A percentile compares a stretch with the other conserved stretches of the same genome.
Evolutionary conservation across 2,113 vertebrate genomes (phyloP).

Genomic region (Polypterus senegalus): DNA sequence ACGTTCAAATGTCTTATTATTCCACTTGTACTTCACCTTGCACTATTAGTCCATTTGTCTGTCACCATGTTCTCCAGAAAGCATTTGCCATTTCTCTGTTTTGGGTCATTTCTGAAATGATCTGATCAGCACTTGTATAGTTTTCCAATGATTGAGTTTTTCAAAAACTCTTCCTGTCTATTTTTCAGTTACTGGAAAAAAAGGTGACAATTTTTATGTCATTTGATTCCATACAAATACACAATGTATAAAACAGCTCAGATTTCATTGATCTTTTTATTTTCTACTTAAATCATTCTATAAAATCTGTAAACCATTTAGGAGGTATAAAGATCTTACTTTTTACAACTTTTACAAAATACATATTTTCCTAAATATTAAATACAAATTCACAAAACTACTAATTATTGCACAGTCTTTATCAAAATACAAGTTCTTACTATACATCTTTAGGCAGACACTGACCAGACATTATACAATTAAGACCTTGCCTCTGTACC

Average conservation of each 20-base stretch:
- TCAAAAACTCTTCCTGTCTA: no score
- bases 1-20: no score
- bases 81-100: no score
- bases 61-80: no score
- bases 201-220: no score
- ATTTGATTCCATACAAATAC: not conserved
- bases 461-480: constrained; percentile 40
- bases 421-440: constrained; percentile 48
- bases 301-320: constrained; percentile 55
- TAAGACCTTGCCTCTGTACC: constrained; percentile 47
- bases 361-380: constrained; percentile 42
- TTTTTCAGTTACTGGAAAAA: no score
- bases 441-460: constrained; percentile 37
- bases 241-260: constrained; percentile 4
- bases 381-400: constrained; percentile 61
- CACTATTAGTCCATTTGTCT: no score
- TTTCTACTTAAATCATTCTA: constrained; percentile 53
- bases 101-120: no score
- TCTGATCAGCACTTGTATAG: no score
- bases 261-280: constrained; percentile 15
- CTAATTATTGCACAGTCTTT: constrained; percentile 56
- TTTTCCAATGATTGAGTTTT: no score
- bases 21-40: no score
- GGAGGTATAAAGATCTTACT: constrained; percentile 55
- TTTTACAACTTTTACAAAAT: constrained; percentile 45